phyloP scores from a whole-genome alignment of 2,113 vertebrate species.

The Polyodon spathula region DNA sequence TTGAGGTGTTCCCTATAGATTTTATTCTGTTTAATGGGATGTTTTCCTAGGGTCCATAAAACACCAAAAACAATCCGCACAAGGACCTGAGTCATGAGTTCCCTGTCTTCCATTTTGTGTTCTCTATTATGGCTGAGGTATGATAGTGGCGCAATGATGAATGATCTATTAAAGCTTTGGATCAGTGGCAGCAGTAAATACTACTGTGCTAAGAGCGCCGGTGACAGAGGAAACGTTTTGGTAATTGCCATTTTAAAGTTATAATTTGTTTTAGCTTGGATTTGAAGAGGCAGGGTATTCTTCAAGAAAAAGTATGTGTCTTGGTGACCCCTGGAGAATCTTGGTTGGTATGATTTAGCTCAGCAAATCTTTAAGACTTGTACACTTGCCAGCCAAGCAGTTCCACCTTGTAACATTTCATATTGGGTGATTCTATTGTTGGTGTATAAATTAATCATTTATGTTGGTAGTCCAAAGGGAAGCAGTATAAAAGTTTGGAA shows the following conservation, averaged over 20 bases:
- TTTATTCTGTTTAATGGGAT: slow-evolving; percentile 10
- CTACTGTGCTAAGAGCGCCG: not conserved
- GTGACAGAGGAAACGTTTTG: not conserved
- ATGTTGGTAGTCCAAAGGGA: no score
- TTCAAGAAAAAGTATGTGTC: not conserved
- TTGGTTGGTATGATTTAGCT: no score
- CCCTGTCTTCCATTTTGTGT: not conserved
- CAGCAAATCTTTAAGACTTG: no score
- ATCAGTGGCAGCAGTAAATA: not conserved
- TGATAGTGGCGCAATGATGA: slow-evolving; percentile 3
- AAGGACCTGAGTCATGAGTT: slow-evolving; percentile 10
- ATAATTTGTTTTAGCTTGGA: not conserved
- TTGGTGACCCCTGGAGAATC: no score
- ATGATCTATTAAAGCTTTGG: not conserved
- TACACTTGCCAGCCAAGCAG: no score
- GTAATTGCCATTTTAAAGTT: not conserved
- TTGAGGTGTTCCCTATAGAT: not conserved
- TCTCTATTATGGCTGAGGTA: slow-evolving; percentile 5
- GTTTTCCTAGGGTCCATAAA: slow-evolving; percentile 13
- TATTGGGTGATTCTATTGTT: no score
- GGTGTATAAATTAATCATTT: no score
- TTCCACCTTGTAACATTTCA: no score
- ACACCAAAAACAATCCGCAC: not conserved
- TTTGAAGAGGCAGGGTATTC: not conserved
- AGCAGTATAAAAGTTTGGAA: no score